Conservation (phyloP, 2,113 vertebrate genomes). For the Trichomycterus rosablanca region DNA sequence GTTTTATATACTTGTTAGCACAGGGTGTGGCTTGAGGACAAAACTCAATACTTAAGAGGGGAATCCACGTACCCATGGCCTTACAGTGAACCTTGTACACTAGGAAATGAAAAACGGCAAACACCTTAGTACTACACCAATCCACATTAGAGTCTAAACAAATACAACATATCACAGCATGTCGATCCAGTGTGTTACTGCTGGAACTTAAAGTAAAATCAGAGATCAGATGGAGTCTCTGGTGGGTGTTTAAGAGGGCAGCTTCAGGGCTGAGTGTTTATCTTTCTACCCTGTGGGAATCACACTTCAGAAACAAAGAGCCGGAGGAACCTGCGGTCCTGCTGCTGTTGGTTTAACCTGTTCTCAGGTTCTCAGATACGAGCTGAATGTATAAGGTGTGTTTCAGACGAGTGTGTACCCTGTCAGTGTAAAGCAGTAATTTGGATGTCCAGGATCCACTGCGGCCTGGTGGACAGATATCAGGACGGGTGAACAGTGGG, state of each 20-base stretch:
- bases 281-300: conserved; percentile 16
- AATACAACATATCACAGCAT: too few species aligned
- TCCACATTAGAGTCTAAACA: too few species aligned
- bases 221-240: conserved; percentile 31
- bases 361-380: conserved; percentile 38
- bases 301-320: conserved; percentile 39
- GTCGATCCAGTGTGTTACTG: too few species aligned
- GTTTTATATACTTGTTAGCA: too few species aligned
- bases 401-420: too few species aligned
- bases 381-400: conserved; percentile 44
- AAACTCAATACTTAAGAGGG: too few species aligned
- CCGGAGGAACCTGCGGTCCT: conserved; percentile 53
- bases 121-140: too few species aligned
- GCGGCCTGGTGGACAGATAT: not conserved
- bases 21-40: too few species aligned
- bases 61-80: too few species aligned
- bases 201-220: too few species aligned
- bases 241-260: conserved; percentile 58
- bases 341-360: conserved; percentile 53
- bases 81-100: too few species aligned
- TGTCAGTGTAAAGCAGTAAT: not conserved
- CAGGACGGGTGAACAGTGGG: not conserved
- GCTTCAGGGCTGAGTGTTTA: conserved; percentile 44
- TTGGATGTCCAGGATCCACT: conserved; percentile 3
- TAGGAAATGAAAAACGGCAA: too few species aligned